These are phyloP conservation scores for Philypnodon macrostomus DNA, from an alignment of 2,797 vertebrate species.

Conservation along the genomic window DNA sequence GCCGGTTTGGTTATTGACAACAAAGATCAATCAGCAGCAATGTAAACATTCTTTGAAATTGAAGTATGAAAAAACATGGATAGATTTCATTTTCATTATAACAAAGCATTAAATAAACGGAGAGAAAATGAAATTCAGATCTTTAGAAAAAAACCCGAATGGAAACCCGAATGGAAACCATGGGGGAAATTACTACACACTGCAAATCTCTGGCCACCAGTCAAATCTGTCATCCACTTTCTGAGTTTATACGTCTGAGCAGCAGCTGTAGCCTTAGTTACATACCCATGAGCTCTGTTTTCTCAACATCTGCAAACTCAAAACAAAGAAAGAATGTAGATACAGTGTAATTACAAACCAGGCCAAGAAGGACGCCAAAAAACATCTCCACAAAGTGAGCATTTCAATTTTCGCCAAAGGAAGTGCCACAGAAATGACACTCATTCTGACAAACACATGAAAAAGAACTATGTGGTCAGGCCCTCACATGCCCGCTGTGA, in stretches of 20 bases:
- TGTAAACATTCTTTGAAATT: too few relatives aligned
- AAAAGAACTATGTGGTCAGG: constrained; percentile 53
- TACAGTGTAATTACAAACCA: constrained; percentile 32
- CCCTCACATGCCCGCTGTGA: constrained; percentile 38
- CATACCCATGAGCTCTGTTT: neutral
- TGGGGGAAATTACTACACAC: too few relatives aligned
- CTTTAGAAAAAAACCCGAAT: too few relatives aligned
- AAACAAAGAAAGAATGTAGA: constrained; percentile 52
- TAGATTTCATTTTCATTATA: too few relatives aligned
- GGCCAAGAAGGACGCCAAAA: constrained; percentile 18
- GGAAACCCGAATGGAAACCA: too few relatives aligned
- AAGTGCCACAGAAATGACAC: constrained; percentile 56
- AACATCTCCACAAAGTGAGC: constrained; percentile 16
- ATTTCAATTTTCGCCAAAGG: constrained; percentile 39
- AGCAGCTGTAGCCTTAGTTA: neutral
- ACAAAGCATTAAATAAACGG: too few relatives aligned
- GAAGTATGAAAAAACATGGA: too few relatives aligned
- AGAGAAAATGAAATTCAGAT: too few relatives aligned
- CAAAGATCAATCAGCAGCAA: too few relatives aligned
- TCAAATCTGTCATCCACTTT: too few relatives aligned
- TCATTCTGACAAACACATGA: constrained; percentile 47
- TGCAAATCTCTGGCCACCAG: too few relatives aligned
- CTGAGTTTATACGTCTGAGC: constrained; percentile 1
- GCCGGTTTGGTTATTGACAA: too few relatives aligned
- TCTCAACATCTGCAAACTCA: constrained; percentile 14